Evolutionary conservation across 2,113 vertebrate species (phyloP).

Genomic region (Lucifuga dentata): DNA sequence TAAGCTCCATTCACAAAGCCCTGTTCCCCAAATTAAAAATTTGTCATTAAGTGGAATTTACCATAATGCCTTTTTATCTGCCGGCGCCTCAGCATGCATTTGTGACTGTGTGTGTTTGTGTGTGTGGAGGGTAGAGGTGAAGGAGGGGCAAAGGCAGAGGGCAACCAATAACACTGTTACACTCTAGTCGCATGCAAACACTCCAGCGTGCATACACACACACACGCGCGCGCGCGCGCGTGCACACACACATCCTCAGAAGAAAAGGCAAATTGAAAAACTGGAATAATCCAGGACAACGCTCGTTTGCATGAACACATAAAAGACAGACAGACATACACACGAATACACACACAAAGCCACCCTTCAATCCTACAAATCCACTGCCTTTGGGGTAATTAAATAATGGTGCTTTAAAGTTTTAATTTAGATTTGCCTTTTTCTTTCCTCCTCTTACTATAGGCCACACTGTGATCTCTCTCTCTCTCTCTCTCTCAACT

Average conservation of each 20-base stretch:
- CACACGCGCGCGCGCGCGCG: constrained; percentile 29
- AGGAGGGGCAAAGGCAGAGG: constrained; percentile 52
- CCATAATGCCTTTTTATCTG: constrained; percentile 99
- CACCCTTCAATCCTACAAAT: constrained; percentile 81
- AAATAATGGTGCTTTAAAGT: constrained; percentile 99
- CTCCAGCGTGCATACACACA: constrained; percentile 34
- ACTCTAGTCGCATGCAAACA: constrained; percentile 35
- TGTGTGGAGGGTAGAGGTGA: constrained; percentile 44
- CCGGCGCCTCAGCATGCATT: constrained; percentile 90
- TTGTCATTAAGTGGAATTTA: constrained; percentile 99
- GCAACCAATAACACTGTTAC: constrained; percentile 60
- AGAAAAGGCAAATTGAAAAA: constrained; percentile 95
- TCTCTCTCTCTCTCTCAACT: too few relatives aligned
- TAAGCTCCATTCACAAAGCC: constrained; percentile 96
- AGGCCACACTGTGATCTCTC: constrained; percentile 73
- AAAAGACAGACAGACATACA: constrained; percentile 22
- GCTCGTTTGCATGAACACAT: constrained; percentile 63
- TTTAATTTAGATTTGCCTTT: constrained; percentile 94
- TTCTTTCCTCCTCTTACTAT: constrained; percentile 75
- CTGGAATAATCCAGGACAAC: constrained; percentile 92
- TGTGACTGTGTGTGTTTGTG: constrained; percentile 46
- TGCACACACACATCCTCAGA: constrained; percentile 67
- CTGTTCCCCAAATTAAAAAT: constrained; percentile 99
- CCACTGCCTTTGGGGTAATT: constrained; percentile 98
- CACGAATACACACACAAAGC: constrained; percentile 38